Evolutionary conservation across 2,888 invertebrate species (phyloP).

Genomic region (Platyscelio sp.): DNA sequence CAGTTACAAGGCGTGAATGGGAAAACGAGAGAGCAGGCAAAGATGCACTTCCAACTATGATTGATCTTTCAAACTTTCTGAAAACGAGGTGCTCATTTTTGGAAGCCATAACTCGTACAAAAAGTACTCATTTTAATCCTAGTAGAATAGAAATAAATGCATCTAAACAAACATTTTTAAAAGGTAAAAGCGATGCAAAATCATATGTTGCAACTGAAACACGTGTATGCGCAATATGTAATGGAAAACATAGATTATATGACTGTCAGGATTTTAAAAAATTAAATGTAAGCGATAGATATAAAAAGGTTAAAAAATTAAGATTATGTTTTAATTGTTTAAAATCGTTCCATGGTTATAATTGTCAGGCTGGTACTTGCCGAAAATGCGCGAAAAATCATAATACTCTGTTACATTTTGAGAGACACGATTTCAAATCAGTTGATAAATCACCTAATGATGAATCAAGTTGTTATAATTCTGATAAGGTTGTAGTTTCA

Average conservation of each 20-base stretch:
- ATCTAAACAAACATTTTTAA: neutral
- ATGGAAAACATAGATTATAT: neutral
- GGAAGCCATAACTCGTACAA: neutral
- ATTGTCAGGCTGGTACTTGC: slow-evolving; percentile 1
- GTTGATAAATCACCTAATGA: neutral
- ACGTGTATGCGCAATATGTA: neutral
- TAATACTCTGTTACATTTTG: neutral
- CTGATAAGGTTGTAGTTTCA: neutral
- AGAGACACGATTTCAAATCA: neutral
- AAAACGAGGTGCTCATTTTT: neutral
- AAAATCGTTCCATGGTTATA: neutral
- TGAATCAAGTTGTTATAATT: neutral
- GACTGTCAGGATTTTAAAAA: neutral
- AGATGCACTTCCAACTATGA: slow-evolving; percentile 1
- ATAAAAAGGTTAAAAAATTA: neutral
- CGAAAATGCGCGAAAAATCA: neutral
- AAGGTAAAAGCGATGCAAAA: neutral
- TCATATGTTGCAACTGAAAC: neutral
- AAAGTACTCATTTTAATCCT: neutral
- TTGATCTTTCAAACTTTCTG: neutral
- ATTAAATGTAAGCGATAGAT: neutral
- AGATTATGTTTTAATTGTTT: slow-evolving; percentile 9
- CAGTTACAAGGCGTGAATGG: neutral
- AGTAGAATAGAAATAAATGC: neutral
- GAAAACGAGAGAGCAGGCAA: neutral